Evolutionary conservation across 2,888 invertebrate species (phyloP), one percentile per base, ranked within the genome.

Genomic region (Lithophane leautieri): DNA sequence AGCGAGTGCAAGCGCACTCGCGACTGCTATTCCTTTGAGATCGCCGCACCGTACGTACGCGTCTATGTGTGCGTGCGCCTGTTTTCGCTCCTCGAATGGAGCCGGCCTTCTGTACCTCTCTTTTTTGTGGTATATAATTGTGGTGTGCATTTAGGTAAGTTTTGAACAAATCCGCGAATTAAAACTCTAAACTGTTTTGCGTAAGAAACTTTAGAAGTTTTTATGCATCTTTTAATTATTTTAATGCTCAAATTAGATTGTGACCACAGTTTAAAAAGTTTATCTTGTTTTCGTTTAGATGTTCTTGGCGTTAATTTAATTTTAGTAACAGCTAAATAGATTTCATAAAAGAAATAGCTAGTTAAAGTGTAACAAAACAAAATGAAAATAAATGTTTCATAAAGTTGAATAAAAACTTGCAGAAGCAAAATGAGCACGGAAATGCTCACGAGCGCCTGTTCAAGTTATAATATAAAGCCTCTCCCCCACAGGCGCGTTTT

Each of bases 401-500:
- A 50, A 12, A 44, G 63, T 44, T 3, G 11, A 65, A 25, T 12
- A 65, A 2, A 14, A 65, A 19, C 40, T 25, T 14, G n/a, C 14
- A 56, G 4, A 19, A 70, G 58, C 25, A 25, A 78, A 76, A 60
- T 52, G 3, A n/a, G 14, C 16, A 54, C 52, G 47, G 47, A 63
- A 74, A 86, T 42, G 61, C 61, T 62, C 19, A 19, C 8, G 16
- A 56, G 56, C 34, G 54, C 54, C 7, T 28, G 40, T 73, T 68
- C 25, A 75, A 58, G 83, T 87, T 75, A 60, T 61, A 79, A 77
- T 77, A 75, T 62, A 68, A 84, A 34, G 34, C 34, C 6, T 4
- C 4, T 4, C 34, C 34, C 34, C 34, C 34, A 34, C 34, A 34
- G 34, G 34, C 34, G 34, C 6, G 34, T 34, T 34, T 34, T 34